A percentile compares a stretch with the other conserved stretches of the same genome.
Evolutionary conservation across 1,140 invertebrate genomes (phyloP).

Genomic region (Ladona fulva): DNA sequence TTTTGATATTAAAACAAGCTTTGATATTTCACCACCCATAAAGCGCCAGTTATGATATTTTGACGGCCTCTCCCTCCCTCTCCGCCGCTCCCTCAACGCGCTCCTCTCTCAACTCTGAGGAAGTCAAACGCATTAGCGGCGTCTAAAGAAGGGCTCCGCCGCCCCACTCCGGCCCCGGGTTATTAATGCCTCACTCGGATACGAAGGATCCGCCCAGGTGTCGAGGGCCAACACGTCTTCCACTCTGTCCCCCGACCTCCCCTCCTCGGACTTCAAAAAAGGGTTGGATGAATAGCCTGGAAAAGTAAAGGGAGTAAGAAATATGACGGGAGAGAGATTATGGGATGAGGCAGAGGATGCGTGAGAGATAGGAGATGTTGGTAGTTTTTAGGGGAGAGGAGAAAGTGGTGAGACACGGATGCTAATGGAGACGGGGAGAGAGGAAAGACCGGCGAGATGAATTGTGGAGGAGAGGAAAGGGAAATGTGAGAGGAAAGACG

Average conservation of each 20-base stretch:
- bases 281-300: not conserved
- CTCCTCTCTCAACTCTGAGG: not conserved
- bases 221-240: not conserved
- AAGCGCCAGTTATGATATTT: no score
- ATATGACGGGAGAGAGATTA: not conserved
- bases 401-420: not conserved
- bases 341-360: not conserved
- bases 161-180: not conserved
- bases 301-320: not conserved
- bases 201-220: not conserved
- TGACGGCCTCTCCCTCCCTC: not conserved
- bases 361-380: no score
- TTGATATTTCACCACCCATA: no score
- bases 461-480: not conserved
- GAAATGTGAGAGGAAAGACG: no score
- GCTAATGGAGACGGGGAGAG: not conserved
- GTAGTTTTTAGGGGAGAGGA: not conserved
- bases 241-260: no score
- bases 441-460: no score
- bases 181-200: slow-evolving; percentile 2
- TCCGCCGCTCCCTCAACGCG: not conserved
- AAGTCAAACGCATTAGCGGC: slow-evolving; percentile 1
- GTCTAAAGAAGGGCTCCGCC: not conserved
- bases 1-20: no score
- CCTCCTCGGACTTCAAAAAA: no score